phyloP scores from a whole-genome alignment of 2,888 invertebrate genomes.

The Metacarcinus magister region DNA sequence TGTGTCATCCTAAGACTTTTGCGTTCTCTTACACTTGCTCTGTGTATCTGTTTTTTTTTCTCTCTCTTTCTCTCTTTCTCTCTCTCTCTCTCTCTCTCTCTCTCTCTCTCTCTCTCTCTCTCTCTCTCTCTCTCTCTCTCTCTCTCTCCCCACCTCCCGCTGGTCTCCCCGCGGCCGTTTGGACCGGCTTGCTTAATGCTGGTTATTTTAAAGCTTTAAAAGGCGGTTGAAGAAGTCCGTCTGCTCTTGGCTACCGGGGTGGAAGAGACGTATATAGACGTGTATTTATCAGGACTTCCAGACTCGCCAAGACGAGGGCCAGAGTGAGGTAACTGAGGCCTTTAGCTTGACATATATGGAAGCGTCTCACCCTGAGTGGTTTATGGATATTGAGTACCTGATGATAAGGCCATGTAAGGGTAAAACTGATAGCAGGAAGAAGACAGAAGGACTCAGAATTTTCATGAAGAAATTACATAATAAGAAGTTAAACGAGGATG shows the following conservation, averaged over 20 bases:
- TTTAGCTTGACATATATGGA: not conserved
- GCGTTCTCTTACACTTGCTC: not conserved
- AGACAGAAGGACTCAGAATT: not conserved
- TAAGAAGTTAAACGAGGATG: not conserved
- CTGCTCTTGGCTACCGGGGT: not conserved
- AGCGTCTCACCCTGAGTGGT: conserved; percentile 2
- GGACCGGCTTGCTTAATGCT: not conserved
- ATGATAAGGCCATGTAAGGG: not conserved
- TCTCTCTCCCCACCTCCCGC: not conserved
- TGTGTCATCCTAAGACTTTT: not conserved
- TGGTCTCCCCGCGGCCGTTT: not conserved
- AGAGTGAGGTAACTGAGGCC: not conserved
- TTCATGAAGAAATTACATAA: conserved; percentile 12
- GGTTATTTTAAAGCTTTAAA: not conserved
- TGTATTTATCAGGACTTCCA: conserved; percentile 7
- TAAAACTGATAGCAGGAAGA: not conserved
- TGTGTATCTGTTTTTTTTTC: not conserved
- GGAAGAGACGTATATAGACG: not conserved
- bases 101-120: conserved; percentile 2
- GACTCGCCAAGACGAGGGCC: not conserved
- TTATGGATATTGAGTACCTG: conserved; percentile 13
- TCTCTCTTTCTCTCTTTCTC: not conserved
- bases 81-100: conserved; percentile 17
- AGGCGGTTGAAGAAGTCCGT: not conserved
- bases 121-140: not conserved